Base-by-base conservation (phyloP, 2,797 vertebrate species). In the Jordanella pulchra region DNA sequence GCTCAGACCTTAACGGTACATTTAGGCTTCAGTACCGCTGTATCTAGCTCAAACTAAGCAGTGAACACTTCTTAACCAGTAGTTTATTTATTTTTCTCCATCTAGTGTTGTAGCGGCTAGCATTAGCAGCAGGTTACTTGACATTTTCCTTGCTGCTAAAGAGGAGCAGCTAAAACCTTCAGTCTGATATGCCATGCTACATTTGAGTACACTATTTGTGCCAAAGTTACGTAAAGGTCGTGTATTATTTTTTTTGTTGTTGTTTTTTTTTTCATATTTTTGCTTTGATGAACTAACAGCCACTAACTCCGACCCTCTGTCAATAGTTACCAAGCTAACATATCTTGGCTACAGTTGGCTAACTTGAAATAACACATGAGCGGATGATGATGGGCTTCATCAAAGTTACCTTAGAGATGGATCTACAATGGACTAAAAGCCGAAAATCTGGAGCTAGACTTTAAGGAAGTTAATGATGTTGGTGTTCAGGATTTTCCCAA, bases 391-490 rank as follows among this genome's bases (percentile, higher is more conserved):
- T 44, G 7, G 3, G 15, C 15, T 3, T 17, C 47, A 45, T 48
- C 7, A 23, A 63, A 44, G 39, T 42, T 63, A 25, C 42, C 60
- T 63, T 63, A 17, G 23, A 44, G 23, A 12, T 74, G 25, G 21
- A 68, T 50, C 50, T 70, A 47, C 45, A 23, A 60, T 71, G 71
- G 30, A 44, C 25, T 76, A 53, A 74, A 32, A 30, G 54, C 54
- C 0, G 17, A n/a, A 45, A 73, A 85, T 85, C 18, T 88, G 44
- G 71, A 86, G 77, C 81, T 86, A 32, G 50, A 86, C 84, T 67
- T 78, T 23, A 60, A 35, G 76, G 82, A 82, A 42, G 53, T 45
- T 47, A 17, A 68, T 32, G 48, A 44, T 11, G 50, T 11, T 60
- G 44, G 17, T 25, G 3, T 50, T 51, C 5, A n/a, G 73, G 42